Base-by-base conservation (phyloP, 1,140 invertebrate genomes). In the Trichogramma pretiosum region DNA sequence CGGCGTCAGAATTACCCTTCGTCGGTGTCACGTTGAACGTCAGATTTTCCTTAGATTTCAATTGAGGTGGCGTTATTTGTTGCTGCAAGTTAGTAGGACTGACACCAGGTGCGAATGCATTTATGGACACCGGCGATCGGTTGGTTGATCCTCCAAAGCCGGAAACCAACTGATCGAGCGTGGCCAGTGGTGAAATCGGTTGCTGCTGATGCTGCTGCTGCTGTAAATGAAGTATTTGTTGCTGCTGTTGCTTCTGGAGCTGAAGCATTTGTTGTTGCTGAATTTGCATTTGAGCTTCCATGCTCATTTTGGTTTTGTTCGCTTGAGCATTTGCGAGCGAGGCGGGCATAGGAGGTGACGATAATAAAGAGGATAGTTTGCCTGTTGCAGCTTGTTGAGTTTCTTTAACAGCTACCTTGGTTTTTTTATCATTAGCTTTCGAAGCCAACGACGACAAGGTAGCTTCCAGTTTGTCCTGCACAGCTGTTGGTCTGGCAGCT, bases 111-210 rank as follows among this genome's bases (percentile, higher is more conserved):
- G n/a, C n/a, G 26, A 45, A 11, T 24, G 42, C 13, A 5, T 30
- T 13, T 9, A 21, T 22, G 9, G 48, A 34, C 1, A 32, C 17
- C 0, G 49, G 23, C 0, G 43, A 51, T 14, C 35, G 46, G 38
- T 16, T 35, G 10, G 24, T 14, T 0, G 21, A 2, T 5, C 36
- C 49, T 22, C 61, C 63, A 23, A 70, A 60, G 22, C 61, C 62
- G 0, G 62, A 63, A 9, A 72, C 65, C 1, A 72, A 58, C 21
- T 59, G 67, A 24, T 65, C 64, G n/a, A n/a, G n/a, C n/a, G n/a
- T n/a, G n/a, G n/a, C n/a, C n/a, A n/a, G n/a, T n/a, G n/a, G n/a
- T n/a, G n/a, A n/a, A n/a, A n/a, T n/a, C n/a, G n/a, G n/a, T n/a
- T n/a, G n/a, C n/a, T n/a, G n/a, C n/a, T n/a, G n/a, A n/a, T n/a